Percentiles rank a stretch among this genome's conserved stretches.
These are phyloP conservation scores for Aricia artaxerxes DNA, from an alignment of 2,888 invertebrate genomes.

Conservation along the genomic window DNA sequence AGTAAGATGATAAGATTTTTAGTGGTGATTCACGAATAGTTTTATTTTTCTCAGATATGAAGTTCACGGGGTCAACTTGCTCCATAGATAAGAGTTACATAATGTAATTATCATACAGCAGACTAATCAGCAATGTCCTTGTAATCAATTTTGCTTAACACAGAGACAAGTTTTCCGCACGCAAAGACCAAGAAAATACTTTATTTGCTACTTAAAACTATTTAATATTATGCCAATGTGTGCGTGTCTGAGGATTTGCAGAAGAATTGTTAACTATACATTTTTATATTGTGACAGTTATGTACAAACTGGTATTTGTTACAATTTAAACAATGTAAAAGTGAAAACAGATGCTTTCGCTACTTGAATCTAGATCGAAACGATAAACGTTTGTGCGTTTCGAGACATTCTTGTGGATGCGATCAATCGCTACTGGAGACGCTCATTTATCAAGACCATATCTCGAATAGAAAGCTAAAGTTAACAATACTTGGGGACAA, in stretches of 20 bases:
- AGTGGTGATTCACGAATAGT: neutral
- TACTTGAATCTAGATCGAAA: neutral
- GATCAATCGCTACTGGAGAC: neutral
- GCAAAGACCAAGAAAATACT: too few species aligned
- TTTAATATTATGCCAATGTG: too few species aligned
- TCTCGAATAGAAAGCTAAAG: slow-evolving; percentile 22
- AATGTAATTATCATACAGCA: too few species aligned
- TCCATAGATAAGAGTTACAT: neutral
- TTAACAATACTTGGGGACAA: neutral
- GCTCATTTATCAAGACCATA: slow-evolving; percentile 18
- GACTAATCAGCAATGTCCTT: too few species aligned
- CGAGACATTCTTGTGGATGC: neutral
- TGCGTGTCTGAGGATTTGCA: too few species aligned
- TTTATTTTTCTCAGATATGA: neutral
- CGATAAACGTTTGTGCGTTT: neutral
- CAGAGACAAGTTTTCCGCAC: too few species aligned
- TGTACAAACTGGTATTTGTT: neutral
- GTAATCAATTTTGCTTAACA: too few species aligned
- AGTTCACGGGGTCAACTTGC: neutral
- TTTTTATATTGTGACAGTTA: neutral
- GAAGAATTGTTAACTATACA: neutral
- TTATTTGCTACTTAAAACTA: too few species aligned
- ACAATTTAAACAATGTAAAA: neutral
- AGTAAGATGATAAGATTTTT: neutral
- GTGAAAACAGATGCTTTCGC: slow-evolving; percentile 17